Evolutionary conservation across 2,888 invertebrate genomes (phyloP).

Genomic region (Cordilura impudica): DNA sequence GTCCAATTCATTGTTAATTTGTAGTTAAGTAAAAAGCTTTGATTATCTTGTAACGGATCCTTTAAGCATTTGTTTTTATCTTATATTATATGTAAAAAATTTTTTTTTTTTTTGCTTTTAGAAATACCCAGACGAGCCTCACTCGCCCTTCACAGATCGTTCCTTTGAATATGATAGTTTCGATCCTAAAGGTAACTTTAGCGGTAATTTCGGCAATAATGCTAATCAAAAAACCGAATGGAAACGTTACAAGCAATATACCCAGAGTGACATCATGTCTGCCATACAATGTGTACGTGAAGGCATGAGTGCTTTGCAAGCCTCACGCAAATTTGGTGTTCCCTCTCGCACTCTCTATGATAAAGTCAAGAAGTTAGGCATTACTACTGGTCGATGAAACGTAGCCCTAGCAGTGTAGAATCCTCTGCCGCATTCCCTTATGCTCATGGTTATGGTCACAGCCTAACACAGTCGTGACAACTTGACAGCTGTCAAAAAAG

Average conservation of each 20-base stretch:
- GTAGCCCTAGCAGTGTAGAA: slow-evolving; percentile 81
- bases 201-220: slow-evolving; percentile 82
- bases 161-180: slow-evolving; percentile 86
- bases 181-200: slow-evolving; percentile 83
- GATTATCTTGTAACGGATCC: no score
- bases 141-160: slow-evolving; percentile 88
- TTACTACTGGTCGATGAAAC: slow-evolving; percentile 87
- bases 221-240: slow-evolving; percentile 91
- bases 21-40: no score
- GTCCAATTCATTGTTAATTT: no score
- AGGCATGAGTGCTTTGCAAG: slow-evolving; percentile 93
- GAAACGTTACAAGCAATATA: slow-evolving; percentile 96
- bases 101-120: slow-evolving; percentile 70
- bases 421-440: slow-evolving; percentile 84
- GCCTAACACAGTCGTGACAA: no score
- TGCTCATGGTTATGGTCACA: slow-evolving; percentile 80
- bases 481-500: no score
- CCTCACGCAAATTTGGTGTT: slow-evolving; percentile 90
- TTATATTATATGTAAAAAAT: no score
- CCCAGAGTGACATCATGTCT: slow-evolving; percentile 89
- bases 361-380: slow-evolving; percentile 93
- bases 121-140: slow-evolving; percentile 86
- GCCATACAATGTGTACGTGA: slow-evolving; percentile 92
- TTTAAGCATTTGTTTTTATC: no score
- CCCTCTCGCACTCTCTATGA: slow-evolving; percentile 94